Evolutionary conservation across 2,888 invertebrate genomes (phyloP), one percentile per base, ranked within the genome.

Genomic region (Acrobasis repandana): DNA sequence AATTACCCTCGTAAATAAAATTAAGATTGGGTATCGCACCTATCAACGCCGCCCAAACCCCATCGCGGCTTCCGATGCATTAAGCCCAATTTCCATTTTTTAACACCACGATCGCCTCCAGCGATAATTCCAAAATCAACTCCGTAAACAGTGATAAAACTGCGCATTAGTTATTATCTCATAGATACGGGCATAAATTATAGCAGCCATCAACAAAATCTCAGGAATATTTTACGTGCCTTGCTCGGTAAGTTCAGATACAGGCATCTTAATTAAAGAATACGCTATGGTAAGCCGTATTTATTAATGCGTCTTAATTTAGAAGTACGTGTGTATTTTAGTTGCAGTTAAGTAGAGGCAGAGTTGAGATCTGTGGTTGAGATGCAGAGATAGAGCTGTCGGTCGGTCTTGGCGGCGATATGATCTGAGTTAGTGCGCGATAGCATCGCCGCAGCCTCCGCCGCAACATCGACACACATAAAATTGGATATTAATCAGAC

Each of bases 401-500:
- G 69, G 67, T 63, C 68, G 65, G 71, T 69, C 72, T 76, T 69
- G 71, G 74, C 69, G 65, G 43, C 50, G 85, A 86, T 86, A 77
- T 65, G 64, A 82, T 83, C 82, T 69, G 74, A 75, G 77, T 74
- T 71, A 75, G 68, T 66, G 62, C 65, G 61, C 52, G 82, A 84
- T 84, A 80, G 51, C 65, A 84, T 84, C 82, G 64, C 65, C 61
- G 76, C 74, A 72, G 75, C 71, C 68, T 69, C 69, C 70, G 65
- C 67, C 66, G 73, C 68, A 72, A 77, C 76, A 75, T 76, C 76
- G 79, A 80, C 79, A 78, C 71, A 76, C 75, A 80, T 82, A 77
- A 80, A 81, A 83, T 82, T 77, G 76, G 77, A 81, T 79, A 78
- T 80, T 79, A 83, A 84, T 85, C 83, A 81, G 75, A 72, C 66